Conservation (phyloP, 2,888 invertebrate species). For the Drosophila imparisetae region DNA sequence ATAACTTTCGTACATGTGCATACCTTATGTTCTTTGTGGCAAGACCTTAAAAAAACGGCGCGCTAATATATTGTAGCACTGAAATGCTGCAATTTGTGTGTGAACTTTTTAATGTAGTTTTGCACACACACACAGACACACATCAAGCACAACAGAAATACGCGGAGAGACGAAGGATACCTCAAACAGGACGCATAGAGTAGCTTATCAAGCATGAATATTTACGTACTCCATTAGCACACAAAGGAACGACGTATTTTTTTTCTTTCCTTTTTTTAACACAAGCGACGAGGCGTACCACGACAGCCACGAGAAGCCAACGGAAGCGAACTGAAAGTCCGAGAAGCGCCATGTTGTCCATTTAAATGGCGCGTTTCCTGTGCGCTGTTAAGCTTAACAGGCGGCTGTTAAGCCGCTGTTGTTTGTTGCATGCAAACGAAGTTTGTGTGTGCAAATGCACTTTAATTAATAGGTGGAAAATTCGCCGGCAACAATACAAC, state of each 20-base stretch:
- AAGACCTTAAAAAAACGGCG: conserved; percentile 45
- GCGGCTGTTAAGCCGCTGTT: conserved; percentile 33
- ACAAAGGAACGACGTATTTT: conserved; percentile 19
- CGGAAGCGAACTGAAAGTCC: conserved; percentile 39
- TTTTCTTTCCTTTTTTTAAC: background rate
- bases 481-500: conserved; percentile 39
- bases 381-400: conserved; percentile 44
- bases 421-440: background rate
- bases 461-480: conserved; percentile 35
- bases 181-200: conserved; percentile 46
- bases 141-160: conserved; percentile 8
- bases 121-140: conserved; percentile 27
- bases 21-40: conserved; percentile 51
- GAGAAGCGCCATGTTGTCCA: conserved; percentile 20
- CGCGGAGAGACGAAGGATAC: conserved; percentile 21
- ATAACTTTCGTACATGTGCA: conserved; percentile 36
- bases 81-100: conserved; percentile 77
- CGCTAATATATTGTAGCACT: conserved; percentile 68
- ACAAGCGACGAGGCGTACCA: conserved; percentile 1
- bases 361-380: conserved; percentile 27
- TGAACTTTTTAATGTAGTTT: conserved; percentile 74
- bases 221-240: conserved; percentile 61
- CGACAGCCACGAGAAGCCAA: conserved; percentile 28
- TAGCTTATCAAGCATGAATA: conserved; percentile 70
- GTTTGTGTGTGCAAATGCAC: conserved; percentile 17